Base-by-base conservation (phyloP, 2,888 invertebrate species). In the Callyntrura sp. region DNA sequence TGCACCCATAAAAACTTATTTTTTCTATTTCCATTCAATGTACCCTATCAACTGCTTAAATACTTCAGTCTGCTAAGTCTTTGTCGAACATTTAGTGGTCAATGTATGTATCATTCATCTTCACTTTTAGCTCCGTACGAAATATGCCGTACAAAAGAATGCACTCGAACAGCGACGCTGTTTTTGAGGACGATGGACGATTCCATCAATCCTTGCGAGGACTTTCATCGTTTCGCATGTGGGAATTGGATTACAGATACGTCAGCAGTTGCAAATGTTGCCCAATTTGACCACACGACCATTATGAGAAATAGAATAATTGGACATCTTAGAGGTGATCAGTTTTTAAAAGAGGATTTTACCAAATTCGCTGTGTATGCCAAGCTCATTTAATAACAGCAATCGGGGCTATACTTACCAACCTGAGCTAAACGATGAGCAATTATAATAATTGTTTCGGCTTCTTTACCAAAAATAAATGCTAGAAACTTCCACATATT, bases 241-340 rank as follows among this genome's bases (percentile, higher is more conserved):
- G 93, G 93, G 11, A 93, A 92, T 73, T 93, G 93, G 93, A 90
- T 93, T 14, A 90, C 90, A 5, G 93, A 93, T 65, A 93, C 92
- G 5, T 92, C 92, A 14, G 84, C 91, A 0, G 92, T 91, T 9
- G 92, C 91, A 17, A 90, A 92, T 12, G 91, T 92, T 0, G 92
- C 92, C 8, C 76, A 91, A 9, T 93, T 92, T 88, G 93, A 93
- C 62, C 93, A 93, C 60, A 93, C 93, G 0, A 93, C 93, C 0
- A 91, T 93, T 12, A 93, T 93, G 93, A 79, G 93, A 51, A 93
- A 93, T 25, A 89, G 93, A 48, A 93, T 92, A 25, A 86, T 93
- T 51, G 93, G 93, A 2, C 90, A 93, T 85, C 82, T 93, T 0
- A 82, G 93, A 65, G 86, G 93, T 93, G n/a, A 43, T 14, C 4